phyloP scores from a whole-genome alignment of 1,140 invertebrate species.

The Scaptomyza hsui region DNA sequence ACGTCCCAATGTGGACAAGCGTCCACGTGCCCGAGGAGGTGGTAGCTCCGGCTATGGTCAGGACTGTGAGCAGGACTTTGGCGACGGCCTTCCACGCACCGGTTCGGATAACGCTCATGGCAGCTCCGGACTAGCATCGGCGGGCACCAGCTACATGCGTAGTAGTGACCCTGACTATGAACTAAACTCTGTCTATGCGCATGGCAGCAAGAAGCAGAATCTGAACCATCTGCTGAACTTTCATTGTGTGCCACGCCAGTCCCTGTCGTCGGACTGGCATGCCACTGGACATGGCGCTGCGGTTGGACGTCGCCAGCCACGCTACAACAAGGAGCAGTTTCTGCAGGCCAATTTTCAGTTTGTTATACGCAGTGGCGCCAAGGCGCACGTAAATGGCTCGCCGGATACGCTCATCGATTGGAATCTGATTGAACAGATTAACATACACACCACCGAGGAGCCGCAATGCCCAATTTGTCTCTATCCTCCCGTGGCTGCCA shows the following conservation, averaged over 20 bases:
- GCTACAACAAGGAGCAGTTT: slow-evolving; percentile 96
- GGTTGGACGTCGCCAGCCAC: slow-evolving; percentile 85
- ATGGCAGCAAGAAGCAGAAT: slow-evolving; percentile 95
- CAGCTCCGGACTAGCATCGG: slow-evolving; percentile 67
- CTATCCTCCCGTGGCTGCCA: slow-evolving; percentile 91
- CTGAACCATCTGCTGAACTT: slow-evolving; percentile 96
- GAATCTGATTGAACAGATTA: slow-evolving; percentile 96
- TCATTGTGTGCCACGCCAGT: slow-evolving; percentile 88
- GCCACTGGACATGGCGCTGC: slow-evolving; percentile 69
- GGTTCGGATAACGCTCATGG: slow-evolving; percentile 55
- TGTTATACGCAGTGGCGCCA: slow-evolving; percentile 91
- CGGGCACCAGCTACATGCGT: slow-evolving; percentile 54
- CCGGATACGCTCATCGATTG: slow-evolving; percentile 96
- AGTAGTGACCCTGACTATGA: slow-evolving; percentile 86
- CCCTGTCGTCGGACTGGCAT: slow-evolving; percentile 49
- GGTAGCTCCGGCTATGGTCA: slow-evolving; percentile 26
- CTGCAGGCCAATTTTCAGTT: slow-evolving; percentile 98
- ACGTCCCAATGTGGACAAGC: slow-evolving; percentile 81
- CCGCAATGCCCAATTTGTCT: slow-evolving; percentile 96
- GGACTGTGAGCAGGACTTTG: slow-evolving; percentile 13
- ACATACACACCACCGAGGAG: slow-evolving; percentile 87
- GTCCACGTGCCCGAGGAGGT: slow-evolving; percentile 63
- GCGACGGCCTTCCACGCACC: slow-evolving; percentile 42
- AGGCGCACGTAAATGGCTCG: slow-evolving; percentile 87
- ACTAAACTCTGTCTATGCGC: slow-evolving; percentile 91